phyloP scores from a whole-genome alignment of 2,888 invertebrate species.

The Gnatocerus cornutus region DNA sequence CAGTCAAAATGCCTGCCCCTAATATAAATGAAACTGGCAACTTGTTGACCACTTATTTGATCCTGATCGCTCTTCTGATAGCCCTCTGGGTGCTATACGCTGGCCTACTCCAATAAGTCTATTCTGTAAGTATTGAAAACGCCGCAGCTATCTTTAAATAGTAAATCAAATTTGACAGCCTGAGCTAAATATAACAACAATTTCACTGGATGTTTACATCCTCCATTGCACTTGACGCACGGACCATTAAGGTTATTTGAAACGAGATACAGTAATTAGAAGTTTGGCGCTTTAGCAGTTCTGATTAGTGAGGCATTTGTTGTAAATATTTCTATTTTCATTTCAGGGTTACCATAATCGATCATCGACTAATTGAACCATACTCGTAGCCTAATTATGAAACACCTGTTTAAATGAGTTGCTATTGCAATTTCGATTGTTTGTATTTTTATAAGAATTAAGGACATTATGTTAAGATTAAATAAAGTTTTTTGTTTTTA shows the following conservation, averaged over 20 bases:
- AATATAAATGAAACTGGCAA: constrained; percentile 52
- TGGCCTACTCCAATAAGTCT: constrained; percentile 48
- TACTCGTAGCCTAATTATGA: constrained; percentile 38
- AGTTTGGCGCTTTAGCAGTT: neutral
- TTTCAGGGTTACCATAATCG: constrained; percentile 25
- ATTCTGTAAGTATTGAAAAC: constrained; percentile 27
- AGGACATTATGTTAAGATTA: constrained; percentile 32
- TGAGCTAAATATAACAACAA: constrained; percentile 26
- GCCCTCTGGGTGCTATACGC: constrained; percentile 54
- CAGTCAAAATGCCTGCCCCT: constrained; percentile 44
- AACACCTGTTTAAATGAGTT: constrained; percentile 16
- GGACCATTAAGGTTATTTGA: constrained; percentile 30
- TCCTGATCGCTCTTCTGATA: constrained; percentile 53
- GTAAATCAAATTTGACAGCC: constrained; percentile 45
- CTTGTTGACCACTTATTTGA: constrained; percentile 53
- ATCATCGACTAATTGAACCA: constrained; percentile 33
- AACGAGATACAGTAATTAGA: constrained; percentile 7
- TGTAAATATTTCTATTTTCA: neutral
- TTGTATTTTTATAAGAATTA: constrained; percentile 52
- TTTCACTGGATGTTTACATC: constrained; percentile 31
- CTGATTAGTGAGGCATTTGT: neutral
- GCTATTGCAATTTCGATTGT: constrained; percentile 18
- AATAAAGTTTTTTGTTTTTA: constrained; percentile 41
- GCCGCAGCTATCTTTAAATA: constrained; percentile 4
- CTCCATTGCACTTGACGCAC: constrained; percentile 19